phyloP scores from a whole-genome alignment of 2,888 invertebrate genomes.

The Himalopsyche anomala region DNA sequence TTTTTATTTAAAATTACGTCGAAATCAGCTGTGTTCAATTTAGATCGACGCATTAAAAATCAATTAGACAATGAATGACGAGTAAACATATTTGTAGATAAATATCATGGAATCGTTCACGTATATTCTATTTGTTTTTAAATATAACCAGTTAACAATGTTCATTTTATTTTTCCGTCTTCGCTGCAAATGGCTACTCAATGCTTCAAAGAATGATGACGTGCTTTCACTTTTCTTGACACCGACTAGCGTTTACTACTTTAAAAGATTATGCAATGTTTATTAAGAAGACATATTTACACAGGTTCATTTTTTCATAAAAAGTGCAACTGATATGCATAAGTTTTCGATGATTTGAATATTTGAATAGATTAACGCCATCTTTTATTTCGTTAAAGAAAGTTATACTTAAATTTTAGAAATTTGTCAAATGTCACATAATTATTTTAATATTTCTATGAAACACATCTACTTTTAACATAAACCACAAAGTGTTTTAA shows the following conservation, averaged over 20 bases:
- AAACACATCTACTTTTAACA: too few relatives aligned
- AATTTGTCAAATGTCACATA: too few relatives aligned
- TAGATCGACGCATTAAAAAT: too few relatives aligned
- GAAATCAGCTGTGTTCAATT: too few relatives aligned
- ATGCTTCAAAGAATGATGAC: not conserved
- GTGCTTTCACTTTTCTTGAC: constrained; percentile 31
- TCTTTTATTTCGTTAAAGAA: too few relatives aligned
- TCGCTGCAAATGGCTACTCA: not conserved
- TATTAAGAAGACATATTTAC: not conserved
- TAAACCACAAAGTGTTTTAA: too few relatives aligned
- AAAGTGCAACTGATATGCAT: not conserved
- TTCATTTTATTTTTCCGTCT: constrained; percentile 18
- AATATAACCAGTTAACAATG: not conserved
- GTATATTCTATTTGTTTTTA: not conserved
- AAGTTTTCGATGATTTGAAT: not conserved
- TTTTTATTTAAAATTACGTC: too few relatives aligned
- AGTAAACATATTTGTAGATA: not conserved
- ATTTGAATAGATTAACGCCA: too few relatives aligned
- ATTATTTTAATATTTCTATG: too few relatives aligned
- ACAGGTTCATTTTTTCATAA: not conserved
- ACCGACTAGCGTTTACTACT: not conserved
- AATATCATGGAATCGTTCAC: not conserved
- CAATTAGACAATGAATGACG: too few relatives aligned
- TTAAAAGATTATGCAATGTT: not conserved
- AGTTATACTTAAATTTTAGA: too few relatives aligned